phyloP scores from a whole-genome alignment of 2,888 invertebrate species.

The Myathropa florea region DNA sequence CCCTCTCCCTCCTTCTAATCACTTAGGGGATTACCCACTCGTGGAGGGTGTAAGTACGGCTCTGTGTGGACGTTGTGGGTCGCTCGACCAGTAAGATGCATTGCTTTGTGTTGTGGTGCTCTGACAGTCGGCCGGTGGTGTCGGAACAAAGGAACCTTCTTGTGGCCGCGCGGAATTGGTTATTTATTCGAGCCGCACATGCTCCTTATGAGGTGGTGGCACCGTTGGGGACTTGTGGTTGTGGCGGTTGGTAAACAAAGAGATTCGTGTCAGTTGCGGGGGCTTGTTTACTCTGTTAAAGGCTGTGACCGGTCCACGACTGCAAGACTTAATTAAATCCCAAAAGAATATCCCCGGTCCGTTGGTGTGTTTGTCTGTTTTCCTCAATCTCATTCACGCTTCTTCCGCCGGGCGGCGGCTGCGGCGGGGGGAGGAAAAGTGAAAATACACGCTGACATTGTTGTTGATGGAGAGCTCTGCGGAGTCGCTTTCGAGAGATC shows the following conservation, averaged over 20 bases:
- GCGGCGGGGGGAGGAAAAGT: background rate
- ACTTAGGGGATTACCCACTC: slow-evolving; percentile 9
- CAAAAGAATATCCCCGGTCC: background rate
- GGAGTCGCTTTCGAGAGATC: slow-evolving; percentile 1
- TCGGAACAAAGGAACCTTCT: slow-evolving; percentile 53
- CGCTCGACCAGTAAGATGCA: slow-evolving; percentile 32
- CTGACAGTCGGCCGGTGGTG: slow-evolving; percentile 33
- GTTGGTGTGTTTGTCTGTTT: background rate
- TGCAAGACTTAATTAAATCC: slow-evolving; percentile 51
- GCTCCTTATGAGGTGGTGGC: slow-evolving; percentile 30
- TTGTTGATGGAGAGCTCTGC: background rate
- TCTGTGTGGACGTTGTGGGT: background rate
- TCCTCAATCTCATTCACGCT: background rate
- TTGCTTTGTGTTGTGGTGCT: slow-evolving; percentile 51
- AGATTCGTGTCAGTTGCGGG: slow-evolving; percentile 50
- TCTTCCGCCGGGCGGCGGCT: background rate
- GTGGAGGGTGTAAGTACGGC: background rate
- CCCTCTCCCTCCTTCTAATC: background rate
- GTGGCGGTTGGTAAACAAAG: slow-evolving; percentile 47
- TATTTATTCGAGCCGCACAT: slow-evolving; percentile 62
- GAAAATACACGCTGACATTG: background rate
- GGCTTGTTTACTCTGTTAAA: slow-evolving; percentile 35
- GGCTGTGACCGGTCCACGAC: slow-evolving; percentile 5
- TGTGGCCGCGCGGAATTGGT: slow-evolving; percentile 35
- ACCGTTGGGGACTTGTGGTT: background rate